Evolutionary conservation across 2,888 invertebrate species (phyloP), one percentile per base, ranked within the genome.

Genomic region (Hemicrepidius hirtus): DNA sequence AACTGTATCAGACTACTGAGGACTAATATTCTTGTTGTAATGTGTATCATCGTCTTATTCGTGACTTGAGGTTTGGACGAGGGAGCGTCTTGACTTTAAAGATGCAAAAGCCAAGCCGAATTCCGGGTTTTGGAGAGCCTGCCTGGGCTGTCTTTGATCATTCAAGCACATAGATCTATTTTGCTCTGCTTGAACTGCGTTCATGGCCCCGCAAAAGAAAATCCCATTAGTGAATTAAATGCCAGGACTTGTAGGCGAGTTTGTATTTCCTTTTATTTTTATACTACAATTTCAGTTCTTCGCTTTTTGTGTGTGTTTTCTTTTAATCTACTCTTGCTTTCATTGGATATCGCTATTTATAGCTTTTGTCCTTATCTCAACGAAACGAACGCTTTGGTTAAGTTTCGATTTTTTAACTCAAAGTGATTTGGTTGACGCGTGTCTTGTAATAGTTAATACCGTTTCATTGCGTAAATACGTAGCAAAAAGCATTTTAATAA

Each of bases 121-220:
- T 13, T 55, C 20, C 4, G 49, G 18, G 53, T 20, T 18, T 50
- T n/a, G n/a, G n/a, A 32, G 53, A 18, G 18, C 13, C 13, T 32
- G 18, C 13, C 13, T 32, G 13, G 13, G 53, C 20, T 55, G 53
- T 55, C 53, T 55, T 55, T 55, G 53, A 55, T 55, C 53, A 55
- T 55, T 18, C 53, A 55, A 55, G 53, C 53, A 32, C 32, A 32
- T 55, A 55, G 53, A 55, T 55, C 53, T 55, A 55, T 55, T 55
- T 55, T 55, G 32, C 53, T 55, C 53, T 55, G 32, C 53, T 32
- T 32, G 53, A 55, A 32, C 32, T 55, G 53, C 53, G 32, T 32
- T 55, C 53, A 55, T 55, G 32, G 53, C 53, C 49, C 16, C 53
- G 53, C n/a, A 55, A 55, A 55, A 28, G 53, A 40, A 55, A 55